Conservation (phyloP, 2,113 vertebrate species). For the Tychaedon coryphoeus region DNA sequence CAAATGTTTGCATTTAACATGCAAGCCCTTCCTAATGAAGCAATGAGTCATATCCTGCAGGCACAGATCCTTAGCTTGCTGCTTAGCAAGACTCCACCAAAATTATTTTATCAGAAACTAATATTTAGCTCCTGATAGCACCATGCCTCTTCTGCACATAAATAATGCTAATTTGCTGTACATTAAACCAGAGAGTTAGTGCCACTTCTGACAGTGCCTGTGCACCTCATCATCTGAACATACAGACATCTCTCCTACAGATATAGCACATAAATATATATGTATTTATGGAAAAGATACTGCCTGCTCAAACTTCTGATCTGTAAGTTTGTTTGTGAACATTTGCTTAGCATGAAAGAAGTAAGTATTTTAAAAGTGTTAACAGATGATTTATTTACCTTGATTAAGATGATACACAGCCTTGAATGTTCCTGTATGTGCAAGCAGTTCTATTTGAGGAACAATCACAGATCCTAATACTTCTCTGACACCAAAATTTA, state of each 20-base stretch:
- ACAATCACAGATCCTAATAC: background rate
- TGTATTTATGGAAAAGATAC: background rate
- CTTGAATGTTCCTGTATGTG: background rate
- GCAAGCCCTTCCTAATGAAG: background rate
- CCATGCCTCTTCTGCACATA: background rate
- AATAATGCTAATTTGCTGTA: background rate
- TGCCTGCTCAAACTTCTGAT: background rate
- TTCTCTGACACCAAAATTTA: background rate
- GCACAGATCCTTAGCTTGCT: background rate
- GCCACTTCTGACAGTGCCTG: background rate
- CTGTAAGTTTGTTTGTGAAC: background rate
- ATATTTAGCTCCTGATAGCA: background rate
- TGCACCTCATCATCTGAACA: background rate
- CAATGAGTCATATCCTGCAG: background rate
- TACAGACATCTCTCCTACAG: background rate
- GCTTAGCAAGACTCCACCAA: background rate
- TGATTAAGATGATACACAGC: background rate
- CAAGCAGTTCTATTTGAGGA: background rate
- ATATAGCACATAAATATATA: background rate
- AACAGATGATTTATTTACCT: background rate
- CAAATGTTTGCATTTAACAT: background rate
- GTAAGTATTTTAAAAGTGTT: background rate
- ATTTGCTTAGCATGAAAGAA: background rate
- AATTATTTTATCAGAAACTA: background rate
- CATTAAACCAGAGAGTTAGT: background rate